Base-by-base conservation (phyloP, 2,113 vertebrate genomes). In the Plestiodon gilberti region DNA sequence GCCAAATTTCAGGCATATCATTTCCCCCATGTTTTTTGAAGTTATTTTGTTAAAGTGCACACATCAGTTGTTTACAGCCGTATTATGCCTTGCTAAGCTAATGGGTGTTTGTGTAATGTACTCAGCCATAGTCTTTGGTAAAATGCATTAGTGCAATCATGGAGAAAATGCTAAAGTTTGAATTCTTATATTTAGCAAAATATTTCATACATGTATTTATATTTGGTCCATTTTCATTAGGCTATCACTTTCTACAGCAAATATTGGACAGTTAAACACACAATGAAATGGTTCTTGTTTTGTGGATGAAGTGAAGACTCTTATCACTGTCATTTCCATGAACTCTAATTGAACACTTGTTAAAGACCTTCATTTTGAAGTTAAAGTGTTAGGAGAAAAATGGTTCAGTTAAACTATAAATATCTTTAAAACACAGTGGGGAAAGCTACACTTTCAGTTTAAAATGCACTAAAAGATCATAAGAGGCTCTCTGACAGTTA, bases 101-200 rank as follows among this genome's bases (percentile, higher is more conserved):
- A 93, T 90, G 90, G 69, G 84, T 94, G 90, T 85, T 77, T 91
- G 79, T 90, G 30, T 91, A 93, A 91, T 94, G 87, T 93, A 87
- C 87, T 95, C 89, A 89, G 92, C 91, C 70, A 67, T 89, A 91
- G 93, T 82, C 80, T 92, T 70, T 89, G 85, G 91, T 92, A 22
- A 92, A 91, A 90, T 93, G 85, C 91, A 71, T 87, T 85, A 91
- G 70, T 91, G 92, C 91, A 92, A 11, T 89, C 92, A 94, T 85
- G 93, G 87, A 84, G 90, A 94, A 94, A 95, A 93, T 92, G 85
- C 82, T 89, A 28, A 94, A 89, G 91, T 94, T 94, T 91, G 91
- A 94, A 88, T 89, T 75, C 87, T 92, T 87, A 69, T 90, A 65
- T 43, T 48, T 91, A 84, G 84, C 87, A 88, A 90, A 87, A n/a